Evolutionary conservation across 2,797 vertebrate species (phyloP), one percentile per base, ranked within the genome.

Genomic region (Pangasius larnaudii): DNA sequence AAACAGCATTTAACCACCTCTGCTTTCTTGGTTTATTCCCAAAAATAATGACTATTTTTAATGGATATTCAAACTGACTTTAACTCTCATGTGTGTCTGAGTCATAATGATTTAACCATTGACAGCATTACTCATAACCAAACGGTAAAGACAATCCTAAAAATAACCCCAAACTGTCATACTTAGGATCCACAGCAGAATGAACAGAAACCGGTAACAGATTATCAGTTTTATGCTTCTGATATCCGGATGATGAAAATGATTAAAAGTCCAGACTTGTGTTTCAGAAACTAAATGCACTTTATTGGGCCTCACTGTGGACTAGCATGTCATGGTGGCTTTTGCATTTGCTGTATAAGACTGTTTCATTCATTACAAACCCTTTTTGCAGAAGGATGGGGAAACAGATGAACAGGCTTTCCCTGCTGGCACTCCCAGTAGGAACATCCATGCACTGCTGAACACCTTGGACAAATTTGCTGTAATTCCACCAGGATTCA

Each of bases 341-440:
- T 84, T 69, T 84, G 82, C 82, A 88, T 85, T 88, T 71, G 39
- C 51, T 78, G 30, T 22, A 71, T 69, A 49, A 27, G 83, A 92
- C 95, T 95, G 94, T 93, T 95, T 91, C 94, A 94, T 95, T 94
- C 94, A 96, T 95, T 94, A 95, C 74, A 91, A 92, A 91, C 80
- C 92, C 91, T 93, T 93, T 95, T 94, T 94, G 92, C 91, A 77
- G 91, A 94, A 86, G 18, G 88, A 88, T 84, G 89, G 87, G 69
- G 75, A 84, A 92, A 92, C 92, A 90, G 92, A 93, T 94, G 92
- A 91, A 69, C 33, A 85, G 87, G 27, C 91, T 94, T 95, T 94
- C 93, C 94, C 91, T 93, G 92, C 92, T 94, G 93, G 91, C 89
- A 0, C 87, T 90, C 93, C 92, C 91, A 90, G 88, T 91, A 94